phyloP scores from a whole-genome alignment of 2,113 vertebrate genomes.

The Sphaerodactylus townsendi region DNA sequence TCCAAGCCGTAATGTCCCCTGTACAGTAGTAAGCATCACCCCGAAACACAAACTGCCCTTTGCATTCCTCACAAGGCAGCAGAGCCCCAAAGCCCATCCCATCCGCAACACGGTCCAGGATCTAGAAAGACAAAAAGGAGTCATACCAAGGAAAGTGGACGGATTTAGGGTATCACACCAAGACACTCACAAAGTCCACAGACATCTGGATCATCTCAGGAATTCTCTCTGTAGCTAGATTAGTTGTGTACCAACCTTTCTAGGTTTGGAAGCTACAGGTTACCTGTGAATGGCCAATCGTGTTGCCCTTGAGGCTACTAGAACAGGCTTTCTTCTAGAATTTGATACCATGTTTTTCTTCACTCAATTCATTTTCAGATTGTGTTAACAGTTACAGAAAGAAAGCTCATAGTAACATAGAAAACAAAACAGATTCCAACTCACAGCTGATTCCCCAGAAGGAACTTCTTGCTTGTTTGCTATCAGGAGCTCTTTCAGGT shows the following conservation, averaged over 20 bases:
- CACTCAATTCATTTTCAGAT: accelerated
- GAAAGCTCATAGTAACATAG: neutral
- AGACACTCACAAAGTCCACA: neutral
- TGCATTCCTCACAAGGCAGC: constrained; percentile 85
- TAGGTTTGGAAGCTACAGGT: neutral
- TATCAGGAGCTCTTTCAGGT: constrained; percentile 95
- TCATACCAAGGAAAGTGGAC: neutral
- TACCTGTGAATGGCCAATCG: neutral
- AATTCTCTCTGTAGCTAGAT: neutral
- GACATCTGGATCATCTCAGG: neutral
- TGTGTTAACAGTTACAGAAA: neutral
- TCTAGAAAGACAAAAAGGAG: constrained; percentile 70
- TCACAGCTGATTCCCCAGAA: constrained; percentile 93
- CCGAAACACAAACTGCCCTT: constrained; percentile 93
- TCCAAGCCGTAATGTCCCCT: constrained; percentile 95
- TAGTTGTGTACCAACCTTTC: neutral
- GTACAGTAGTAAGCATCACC: constrained; percentile 90
- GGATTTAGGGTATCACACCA: neutral
- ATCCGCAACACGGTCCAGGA: constrained; percentile 90
- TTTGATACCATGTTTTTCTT: accelerated
- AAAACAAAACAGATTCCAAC: constrained; percentile 43
- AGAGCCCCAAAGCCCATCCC: constrained; percentile 92
- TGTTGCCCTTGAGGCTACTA: neutral
- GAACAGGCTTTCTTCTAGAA: neutral
- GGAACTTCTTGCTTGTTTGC: constrained; percentile 93